Evolutionary conservation across 1,140 invertebrate species (phyloP).

Genomic region (Nixonia krombeini): DNA sequence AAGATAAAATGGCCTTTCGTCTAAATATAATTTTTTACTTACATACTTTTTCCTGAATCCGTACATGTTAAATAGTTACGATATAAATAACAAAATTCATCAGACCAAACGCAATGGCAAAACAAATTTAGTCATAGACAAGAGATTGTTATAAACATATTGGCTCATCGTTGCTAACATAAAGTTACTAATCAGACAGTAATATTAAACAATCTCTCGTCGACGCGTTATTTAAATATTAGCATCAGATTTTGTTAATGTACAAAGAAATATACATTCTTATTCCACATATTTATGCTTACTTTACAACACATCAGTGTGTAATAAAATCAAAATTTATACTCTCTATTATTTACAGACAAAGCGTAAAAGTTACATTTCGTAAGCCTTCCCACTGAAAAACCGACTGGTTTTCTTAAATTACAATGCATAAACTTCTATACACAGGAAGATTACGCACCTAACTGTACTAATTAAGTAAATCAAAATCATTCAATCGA

Average conservation of each 20-base stretch:
- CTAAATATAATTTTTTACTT: constrained; percentile 20
- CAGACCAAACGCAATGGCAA: constrained; percentile 15
- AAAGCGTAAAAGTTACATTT: constrained; percentile 14
- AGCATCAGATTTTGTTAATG: constrained; percentile 29
- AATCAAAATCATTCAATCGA: constrained; percentile 10
- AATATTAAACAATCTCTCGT: background rate
- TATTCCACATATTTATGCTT: constrained; percentile 18
- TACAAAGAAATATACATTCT: constrained; percentile 44
- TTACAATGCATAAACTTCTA: constrained; percentile 5
- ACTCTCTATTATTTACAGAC: constrained; percentile 32
- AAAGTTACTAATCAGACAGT: no score
- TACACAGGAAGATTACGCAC: background rate
- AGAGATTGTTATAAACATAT: constrained; percentile 8
- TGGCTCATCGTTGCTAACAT: background rate
- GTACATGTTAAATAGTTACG: constrained; percentile 32
- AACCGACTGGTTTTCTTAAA: background rate
- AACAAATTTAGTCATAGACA: constrained; percentile 34
- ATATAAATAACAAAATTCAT: constrained; percentile 14
- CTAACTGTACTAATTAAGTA: constrained; percentile 6
- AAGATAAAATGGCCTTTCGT: constrained; percentile 15
- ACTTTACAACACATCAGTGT: constrained; percentile 13
- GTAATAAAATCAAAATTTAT: constrained; percentile 20
- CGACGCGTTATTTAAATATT: constrained; percentile 9
- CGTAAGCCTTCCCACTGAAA: background rate
- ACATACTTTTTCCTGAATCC: constrained; percentile 17